Base-by-base conservation (phyloP, 2,113 vertebrate species). In the Donacobius atricapilla region DNA sequence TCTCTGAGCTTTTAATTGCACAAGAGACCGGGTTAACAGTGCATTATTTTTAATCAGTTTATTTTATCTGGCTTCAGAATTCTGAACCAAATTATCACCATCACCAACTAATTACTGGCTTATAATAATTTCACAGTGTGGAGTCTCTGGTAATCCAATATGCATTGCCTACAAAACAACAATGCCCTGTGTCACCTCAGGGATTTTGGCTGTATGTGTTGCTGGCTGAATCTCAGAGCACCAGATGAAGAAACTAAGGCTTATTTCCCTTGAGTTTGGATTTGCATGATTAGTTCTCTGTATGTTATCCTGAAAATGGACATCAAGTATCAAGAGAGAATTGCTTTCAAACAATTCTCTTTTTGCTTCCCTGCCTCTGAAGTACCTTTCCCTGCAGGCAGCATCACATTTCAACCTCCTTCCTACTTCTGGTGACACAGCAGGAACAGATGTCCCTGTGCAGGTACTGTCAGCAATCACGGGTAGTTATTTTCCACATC, bases 251-350 rank as follows among this genome's bases (percentile, higher is more conserved):
- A 92, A 96, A 89, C 51, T 51, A 60, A 85, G 90, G 92, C 35
- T 93, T 96, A 94, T 94, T 96, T 96, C 95, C 94, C 90, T 57
- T 33, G 94, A 76, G 93, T 69, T 72, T 90, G 65, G 51, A 95
- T 95, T 96, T 97, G 87, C 95, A 89, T 96, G 87, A 87, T 97
- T 95, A 95, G 79, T 91, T 96, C 82, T 89, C 64, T 87, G 23
- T 85, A 11, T 56, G 51, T 58, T 75, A 63, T 44, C 31, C 73
- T 75, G 92, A 82, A 90, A 95, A 95, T 45, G 93, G 93, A 87
- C 94, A 72, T 78, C 25, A 60, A 90, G 39, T 90, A 83, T 75
- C 88, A 81, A 70, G 50, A 93, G 65, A 89, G 21, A 92, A 81
- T 86, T 78, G 72, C 86, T 89, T 93, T 90, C 79, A 54, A 64